These are phyloP conservation scores for Netelia inedita DNA, from an alignment of 2,888 invertebrate genomes.

Conservation along the genomic window DNA sequence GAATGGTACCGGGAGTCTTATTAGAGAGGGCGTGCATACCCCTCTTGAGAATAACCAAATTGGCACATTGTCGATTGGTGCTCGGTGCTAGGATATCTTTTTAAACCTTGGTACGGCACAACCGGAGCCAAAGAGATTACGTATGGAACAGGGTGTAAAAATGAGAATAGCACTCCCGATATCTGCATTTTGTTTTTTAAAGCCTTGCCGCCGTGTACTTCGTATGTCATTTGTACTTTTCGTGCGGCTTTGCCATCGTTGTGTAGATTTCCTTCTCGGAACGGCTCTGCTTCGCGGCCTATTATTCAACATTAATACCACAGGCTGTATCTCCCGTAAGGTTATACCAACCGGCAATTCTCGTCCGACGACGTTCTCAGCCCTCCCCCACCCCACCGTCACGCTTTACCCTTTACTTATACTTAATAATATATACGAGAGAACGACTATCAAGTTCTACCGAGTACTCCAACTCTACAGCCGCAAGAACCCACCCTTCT, in stretches of 20 bases:
- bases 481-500: slow-evolving; percentile 57
- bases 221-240: neutral
- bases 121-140: neutral
- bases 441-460: slow-evolving; percentile 52
- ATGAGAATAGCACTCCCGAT: neutral
- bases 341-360: slow-evolving; percentile 23
- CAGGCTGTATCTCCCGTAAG: slow-evolving; percentile 12
- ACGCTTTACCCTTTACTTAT: slow-evolving; percentile 27
- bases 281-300: slow-evolving; percentile 14
- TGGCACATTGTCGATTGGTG: slow-evolving; percentile 18
- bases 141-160: neutral
- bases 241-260: neutral
- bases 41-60: slow-evolving; percentile 27
- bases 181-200: neutral
- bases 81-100: neutral
- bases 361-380: neutral
- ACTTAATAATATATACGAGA: slow-evolving; percentile 50
- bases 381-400: neutral
- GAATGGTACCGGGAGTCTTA: slow-evolving; percentile 41
- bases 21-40: slow-evolving; percentile 23
- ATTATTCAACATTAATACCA: slow-evolving; percentile 54
- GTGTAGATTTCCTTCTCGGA: neutral
- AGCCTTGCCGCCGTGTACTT: neutral
- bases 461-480: slow-evolving; percentile 41
- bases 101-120: neutral